Conservation (phyloP, 2,113 vertebrate species). For the Brevimyrus niger region DNA sequence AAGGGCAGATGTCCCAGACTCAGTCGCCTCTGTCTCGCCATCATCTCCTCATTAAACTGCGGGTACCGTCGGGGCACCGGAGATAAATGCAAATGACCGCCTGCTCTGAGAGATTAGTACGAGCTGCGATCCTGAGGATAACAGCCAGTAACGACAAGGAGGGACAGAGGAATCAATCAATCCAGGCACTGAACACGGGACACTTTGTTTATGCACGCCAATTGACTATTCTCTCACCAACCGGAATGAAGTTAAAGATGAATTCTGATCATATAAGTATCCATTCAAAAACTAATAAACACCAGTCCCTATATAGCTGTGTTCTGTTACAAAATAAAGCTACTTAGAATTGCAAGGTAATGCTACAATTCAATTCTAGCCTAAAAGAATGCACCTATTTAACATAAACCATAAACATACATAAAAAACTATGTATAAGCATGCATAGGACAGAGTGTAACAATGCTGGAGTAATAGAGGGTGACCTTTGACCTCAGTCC, state of each 20-base stretch:
- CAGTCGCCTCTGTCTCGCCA: not conserved
- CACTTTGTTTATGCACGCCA: not conserved
- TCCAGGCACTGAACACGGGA: not conserved
- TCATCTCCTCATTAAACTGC: not conserved
- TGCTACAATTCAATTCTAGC: not conserved
- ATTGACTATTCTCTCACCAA: not conserved
- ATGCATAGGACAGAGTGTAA: not conserved
- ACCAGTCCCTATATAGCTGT: not conserved
- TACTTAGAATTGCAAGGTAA: not conserved
- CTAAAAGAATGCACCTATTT: not conserved
- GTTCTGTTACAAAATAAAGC: not conserved
- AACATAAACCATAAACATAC: not conserved
- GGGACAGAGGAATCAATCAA: not conserved
- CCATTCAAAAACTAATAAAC: not conserved
- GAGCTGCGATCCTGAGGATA: not conserved
- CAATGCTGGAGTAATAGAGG: not conserved
- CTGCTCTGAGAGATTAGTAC: not conserved
- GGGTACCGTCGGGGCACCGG: not conserved
- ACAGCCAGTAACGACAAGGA: not conserved
- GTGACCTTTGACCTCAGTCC: not conserved
- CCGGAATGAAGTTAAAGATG: not conserved
- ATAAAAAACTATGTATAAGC: not conserved
- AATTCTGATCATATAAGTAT: not conserved
- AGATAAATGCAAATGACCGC: not conserved
- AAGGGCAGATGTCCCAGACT: not conserved